Evolutionary conservation across 1,140 invertebrate species (phyloP).

Genomic region (Cydia splendana): DNA sequence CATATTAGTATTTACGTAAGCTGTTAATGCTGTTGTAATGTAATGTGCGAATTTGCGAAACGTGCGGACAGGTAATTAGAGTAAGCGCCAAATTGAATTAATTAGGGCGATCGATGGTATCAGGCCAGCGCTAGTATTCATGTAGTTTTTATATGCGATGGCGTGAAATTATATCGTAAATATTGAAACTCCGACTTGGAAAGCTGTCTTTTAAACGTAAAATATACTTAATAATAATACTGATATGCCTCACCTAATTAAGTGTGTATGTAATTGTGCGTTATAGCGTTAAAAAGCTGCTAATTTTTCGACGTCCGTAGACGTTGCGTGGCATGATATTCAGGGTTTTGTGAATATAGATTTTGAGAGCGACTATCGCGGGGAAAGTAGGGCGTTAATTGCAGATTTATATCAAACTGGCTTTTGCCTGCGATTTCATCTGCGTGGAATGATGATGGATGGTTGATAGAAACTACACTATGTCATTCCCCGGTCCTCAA

Average conservation of each 20-base stretch:
- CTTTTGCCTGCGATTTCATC: no score
- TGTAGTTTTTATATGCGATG: background rate
- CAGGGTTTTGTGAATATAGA: background rate
- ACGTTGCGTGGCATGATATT: background rate
- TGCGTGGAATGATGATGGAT: no score
- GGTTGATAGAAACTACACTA: no score
- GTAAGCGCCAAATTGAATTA: background rate
- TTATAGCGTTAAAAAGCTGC: background rate
- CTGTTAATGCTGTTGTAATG: background rate
- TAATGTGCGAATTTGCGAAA: background rate
- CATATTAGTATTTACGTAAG: background rate
- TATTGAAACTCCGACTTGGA: no score
- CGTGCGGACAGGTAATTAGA: background rate
- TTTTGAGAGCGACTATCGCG: no score
- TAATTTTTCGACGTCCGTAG: background rate
- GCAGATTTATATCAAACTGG: no score
- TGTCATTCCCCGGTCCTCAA: no score
- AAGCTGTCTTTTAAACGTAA: no score
- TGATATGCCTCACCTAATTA: background rate
- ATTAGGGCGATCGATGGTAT: constrained; percentile 8
- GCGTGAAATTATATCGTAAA: background rate
- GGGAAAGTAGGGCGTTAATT: no score
- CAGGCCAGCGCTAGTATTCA: background rate
- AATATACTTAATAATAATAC: background rate
- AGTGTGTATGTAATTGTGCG: no score